Evolutionary conservation across 2,888 invertebrate genomes (phyloP).

Genomic region (Carcina quercana): DNA sequence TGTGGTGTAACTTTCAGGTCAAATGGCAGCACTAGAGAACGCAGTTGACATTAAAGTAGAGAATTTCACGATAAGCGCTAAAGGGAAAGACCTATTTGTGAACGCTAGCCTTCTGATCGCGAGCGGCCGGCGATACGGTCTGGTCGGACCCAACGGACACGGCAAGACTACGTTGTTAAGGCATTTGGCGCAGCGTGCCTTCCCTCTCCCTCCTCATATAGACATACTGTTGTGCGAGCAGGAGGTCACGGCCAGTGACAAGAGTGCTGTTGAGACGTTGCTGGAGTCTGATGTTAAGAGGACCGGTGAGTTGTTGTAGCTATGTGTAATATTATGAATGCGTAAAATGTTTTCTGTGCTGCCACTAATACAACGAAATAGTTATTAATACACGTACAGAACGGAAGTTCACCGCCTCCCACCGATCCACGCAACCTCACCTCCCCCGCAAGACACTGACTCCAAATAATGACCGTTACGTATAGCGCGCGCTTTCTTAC

Average conservation of each 20-base stretch:
- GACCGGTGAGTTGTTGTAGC: constrained; percentile 73
- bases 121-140: constrained; percentile 94
- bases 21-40: constrained; percentile 88
- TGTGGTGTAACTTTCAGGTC: constrained; percentile 70
- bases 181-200: constrained; percentile 92
- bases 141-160: constrained; percentile 99
- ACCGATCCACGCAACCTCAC: too few relatives aligned
- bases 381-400: too few relatives aligned
- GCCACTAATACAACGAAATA: too few relatives aligned
- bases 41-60: constrained; percentile 99
- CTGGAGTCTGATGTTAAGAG: constrained; percentile 95
- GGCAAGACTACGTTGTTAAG: constrained; percentile 98
- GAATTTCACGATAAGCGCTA: constrained; percentile 97
- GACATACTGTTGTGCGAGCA: constrained; percentile 97
- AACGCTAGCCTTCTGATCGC: constrained; percentile 96
- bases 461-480: too few relatives aligned
- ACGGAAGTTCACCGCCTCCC: too few relatives aligned
- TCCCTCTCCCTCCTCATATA: constrained; percentile 96
- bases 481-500: too few relatives aligned
- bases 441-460: too few relatives aligned
- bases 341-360: too few relatives aligned
- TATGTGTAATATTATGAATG: too few relatives aligned
- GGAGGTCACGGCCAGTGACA: constrained; percentile 97
- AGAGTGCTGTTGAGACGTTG: constrained; percentile 94
- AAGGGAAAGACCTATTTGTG: constrained; percentile 97